Evolutionary conservation across 2,888 invertebrate genomes (phyloP), one percentile per base, ranked within the genome.

Genomic region (Mesorhabditis spiculigera): DNA sequence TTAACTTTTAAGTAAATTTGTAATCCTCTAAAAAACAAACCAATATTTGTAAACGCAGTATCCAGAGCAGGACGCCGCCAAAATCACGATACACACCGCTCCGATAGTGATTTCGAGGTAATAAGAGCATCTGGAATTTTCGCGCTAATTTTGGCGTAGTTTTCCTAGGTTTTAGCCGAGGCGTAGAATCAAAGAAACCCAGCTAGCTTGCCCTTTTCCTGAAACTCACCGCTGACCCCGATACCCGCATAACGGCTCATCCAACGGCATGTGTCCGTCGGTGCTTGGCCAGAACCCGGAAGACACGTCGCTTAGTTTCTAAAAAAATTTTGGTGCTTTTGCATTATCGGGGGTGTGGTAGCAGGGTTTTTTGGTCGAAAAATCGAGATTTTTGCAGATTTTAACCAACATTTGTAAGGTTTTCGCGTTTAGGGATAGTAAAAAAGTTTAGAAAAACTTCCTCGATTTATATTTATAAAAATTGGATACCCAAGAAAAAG

Each of bases 241-340:
- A 71, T 78, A 84, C 43, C 84, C 84, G 63, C 84, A 84, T 43
- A 74, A 61, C 5, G 84, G 84, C 69, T 83, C 82, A 71, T 83
- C 83, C n/a, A 80, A 64, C 0, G 83, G 83, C 75, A 83, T 71
- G 5, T 68, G 70, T 3, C 82, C 82, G 71, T 83, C 76, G 8
- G 74, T 73, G 42, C 81, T 81, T 13, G 83, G 84, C 84, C 84
- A 84, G 73, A 84, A 84, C 4, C 83, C 84, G 10, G 79, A 79
- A 45, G 80, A 76, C 4, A 85, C 65, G 71, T 84, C 83, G 44
- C 75, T 79, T 5, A 84, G 68, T 74, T 82, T 80, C 80, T 80
- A 68, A 68, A 75, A 1, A 3, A 67, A 50, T 67, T 8, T 45
- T 67, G 10, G n/a, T 50, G 3, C 10, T n/a, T 50, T 50, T 50